These are phyloP conservation scores for Molanna angustata DNA, from an alignment of 2,888 invertebrate species.

Conservation along the genomic window DNA sequence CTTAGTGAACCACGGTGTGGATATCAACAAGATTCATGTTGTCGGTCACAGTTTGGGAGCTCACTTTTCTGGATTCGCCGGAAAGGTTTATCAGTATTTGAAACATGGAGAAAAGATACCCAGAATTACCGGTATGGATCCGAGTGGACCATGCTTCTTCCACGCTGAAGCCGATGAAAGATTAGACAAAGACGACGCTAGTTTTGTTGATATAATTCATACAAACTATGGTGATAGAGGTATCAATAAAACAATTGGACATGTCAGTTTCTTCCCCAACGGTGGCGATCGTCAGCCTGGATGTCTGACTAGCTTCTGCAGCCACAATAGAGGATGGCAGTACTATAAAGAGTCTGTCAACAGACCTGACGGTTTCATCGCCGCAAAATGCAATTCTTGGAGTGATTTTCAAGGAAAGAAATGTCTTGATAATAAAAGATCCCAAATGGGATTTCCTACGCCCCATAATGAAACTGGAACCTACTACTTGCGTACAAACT, in stretches of 20 bases:
- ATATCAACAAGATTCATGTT: slow-evolving; percentile 20
- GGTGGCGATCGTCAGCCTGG: slow-evolving; percentile 51
- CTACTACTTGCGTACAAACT: slow-evolving; percentile 21
- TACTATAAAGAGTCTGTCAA: slow-evolving; percentile 20
- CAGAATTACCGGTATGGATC: slow-evolving; percentile 46
- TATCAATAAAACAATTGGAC: slow-evolving; percentile 45
- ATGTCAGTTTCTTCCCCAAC: slow-evolving; percentile 55
- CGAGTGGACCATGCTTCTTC: slow-evolving; percentile 50
- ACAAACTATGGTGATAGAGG: slow-evolving; percentile 51
- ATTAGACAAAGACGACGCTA: slow-evolving; percentile 46
- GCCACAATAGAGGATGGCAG: slow-evolving; percentile 21
- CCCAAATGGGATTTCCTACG: slow-evolving; percentile 18
- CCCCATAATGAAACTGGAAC: slow-evolving; percentile 3
- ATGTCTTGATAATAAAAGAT: slow-evolving; percentile 13
- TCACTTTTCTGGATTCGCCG: slow-evolving; percentile 29
- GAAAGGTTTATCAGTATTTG: slow-evolving; percentile 24
- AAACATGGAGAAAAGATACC: slow-evolving; percentile 16
- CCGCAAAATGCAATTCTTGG: slow-evolving; percentile 15
- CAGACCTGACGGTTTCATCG: slow-evolving; percentile 17
- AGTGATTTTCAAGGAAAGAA: neutral
- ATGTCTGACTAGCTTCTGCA: slow-evolving; percentile 38
- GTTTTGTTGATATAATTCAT: slow-evolving; percentile 53
- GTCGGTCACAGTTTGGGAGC: slow-evolving; percentile 33
- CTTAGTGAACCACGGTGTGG: slow-evolving; percentile 15
- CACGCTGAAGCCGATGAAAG: slow-evolving; percentile 37